Base-by-base conservation (phyloP, 2,113 vertebrate species). In the Thalassoma bifasciatum region DNA sequence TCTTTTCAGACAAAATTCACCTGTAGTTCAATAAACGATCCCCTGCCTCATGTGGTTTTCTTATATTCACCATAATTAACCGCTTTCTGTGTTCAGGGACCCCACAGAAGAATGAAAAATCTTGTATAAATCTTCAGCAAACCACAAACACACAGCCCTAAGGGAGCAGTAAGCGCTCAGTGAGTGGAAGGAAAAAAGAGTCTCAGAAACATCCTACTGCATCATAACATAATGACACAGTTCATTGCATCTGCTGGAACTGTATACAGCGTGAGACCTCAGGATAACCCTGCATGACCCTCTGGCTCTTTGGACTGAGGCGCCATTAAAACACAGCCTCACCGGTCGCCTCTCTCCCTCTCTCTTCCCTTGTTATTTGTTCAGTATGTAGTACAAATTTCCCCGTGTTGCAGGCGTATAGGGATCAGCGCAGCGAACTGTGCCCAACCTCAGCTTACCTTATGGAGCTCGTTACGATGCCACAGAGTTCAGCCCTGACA, bases 401-500 rank as follows among this genome's bases (percentile, higher is more conserved):
- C 95, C 94, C 92, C 89, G 66, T 92, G 91, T 93, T 95, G 95
- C 95, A 94, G 93, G 89, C 95, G 92, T 94, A 95, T 54, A 85
- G 89, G 93, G 94, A 96, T 96, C 94, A 96, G 95, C 92, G 94
- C 92, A 84, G 93, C 94, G 95, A 96, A 97, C 96, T 96, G 95
- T 95, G 95, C 96, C 96, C 96, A 96, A 94, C 94, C 93, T 95
- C 94, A 50, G 53, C 96, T 96, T 93, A 96, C 96, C 96, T 97
- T 95, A 95, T 95, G 94, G 95, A 96, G 95, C 94, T 95, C 92
- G 95, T 96, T 95, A 96, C 94, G 93, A 94, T 95, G 95, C 95
- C 95, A 93, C 94, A 96, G 96, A 98, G 97, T 99, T 98, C 98
- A 99, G 94, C 94, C 93, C 96, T 97, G 97, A 97, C 97, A 99